Evolutionary conservation across 2,888 invertebrate genomes (phyloP), one percentile per base, ranked within the genome.

Genomic region (Diploptera punctata): DNA sequence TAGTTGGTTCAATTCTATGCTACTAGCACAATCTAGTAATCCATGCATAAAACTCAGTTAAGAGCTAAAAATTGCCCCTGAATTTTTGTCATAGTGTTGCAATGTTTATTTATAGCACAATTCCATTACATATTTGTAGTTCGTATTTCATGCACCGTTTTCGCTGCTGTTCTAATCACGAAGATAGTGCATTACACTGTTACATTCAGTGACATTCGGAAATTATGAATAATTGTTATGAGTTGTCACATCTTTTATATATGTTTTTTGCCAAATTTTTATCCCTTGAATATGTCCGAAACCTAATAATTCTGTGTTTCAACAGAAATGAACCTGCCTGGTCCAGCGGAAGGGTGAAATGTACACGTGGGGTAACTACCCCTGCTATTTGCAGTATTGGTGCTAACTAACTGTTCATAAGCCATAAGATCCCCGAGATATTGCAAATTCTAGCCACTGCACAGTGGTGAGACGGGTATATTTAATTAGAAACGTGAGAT

Each of bases 211-310:
- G 65, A 65, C 65, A 65, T 19, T 9, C 26, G 19, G 44, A 44
- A 65, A 65, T 47, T 7, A 65, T 65, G 65, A 65, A 43, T 44
- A 65, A 65, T 29, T 57, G 31, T 57, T 57, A 57, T 65, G 65
- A 18, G 65, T 43, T 65, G 47, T 47, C 44, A 26, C 47, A 47
- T 43, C 16, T 43, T 43, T 65, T 44, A 26, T 65, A 65, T 47
- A 47, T 26, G 29, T n/a, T 18, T 24, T 16, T 29, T n/a, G 31
- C 18, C n/a, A 31, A 31, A 29, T n/a, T 54, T 26, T 29, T 29
- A 57, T 57, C 57, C 29, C 3, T 57, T 57, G 29, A 29, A 29
- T n/a, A 57, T 29, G 29, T 16, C n/a, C 57, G 7, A 29, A 57
- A 57, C 18, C 29, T 57, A 57, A 57, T 57, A 54, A 54, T 54